These are phyloP conservation scores for Nibea coibor DNA, from an alignment of 2,113 vertebrate genomes.

Conservation along the genomic window DNA sequence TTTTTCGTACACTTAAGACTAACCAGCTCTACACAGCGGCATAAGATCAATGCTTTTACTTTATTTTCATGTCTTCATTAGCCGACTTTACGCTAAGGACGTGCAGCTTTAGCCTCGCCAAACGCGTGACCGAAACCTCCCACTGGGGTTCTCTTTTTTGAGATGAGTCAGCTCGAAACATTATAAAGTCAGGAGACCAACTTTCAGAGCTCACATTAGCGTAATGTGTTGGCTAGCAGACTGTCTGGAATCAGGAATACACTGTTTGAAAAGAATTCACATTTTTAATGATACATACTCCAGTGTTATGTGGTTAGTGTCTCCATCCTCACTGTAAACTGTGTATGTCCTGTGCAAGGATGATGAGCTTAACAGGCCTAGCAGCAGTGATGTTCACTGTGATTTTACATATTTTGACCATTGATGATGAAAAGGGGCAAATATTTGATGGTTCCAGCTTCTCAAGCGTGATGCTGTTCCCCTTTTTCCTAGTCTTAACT, in stretches of 20 bases:
- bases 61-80: background rate
- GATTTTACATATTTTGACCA: too few relatives aligned
- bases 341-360: background rate
- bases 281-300: background rate
- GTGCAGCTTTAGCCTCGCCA: background rate
- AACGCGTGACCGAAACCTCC: too few relatives aligned
- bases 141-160: background rate
- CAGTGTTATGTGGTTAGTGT: too few relatives aligned
- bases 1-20: background rate
- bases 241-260: background rate
- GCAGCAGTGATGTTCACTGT: background rate
- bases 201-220: background rate
- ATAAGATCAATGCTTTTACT: background rate
- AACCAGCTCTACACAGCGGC: background rate
- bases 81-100: background rate
- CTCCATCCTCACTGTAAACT: background rate
- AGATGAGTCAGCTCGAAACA: background rate
- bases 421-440: background rate
- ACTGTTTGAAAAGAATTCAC: background rate
- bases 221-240: too few relatives aligned
- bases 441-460: background rate
- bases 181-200: background rate
- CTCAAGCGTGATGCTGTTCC: background rate
- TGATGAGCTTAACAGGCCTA: background rate
- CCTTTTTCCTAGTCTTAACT: background rate